phyloP scores from a whole-genome alignment of 64 coral and sea anemone genomes.

The Pocillopora damicornis region DNA sequence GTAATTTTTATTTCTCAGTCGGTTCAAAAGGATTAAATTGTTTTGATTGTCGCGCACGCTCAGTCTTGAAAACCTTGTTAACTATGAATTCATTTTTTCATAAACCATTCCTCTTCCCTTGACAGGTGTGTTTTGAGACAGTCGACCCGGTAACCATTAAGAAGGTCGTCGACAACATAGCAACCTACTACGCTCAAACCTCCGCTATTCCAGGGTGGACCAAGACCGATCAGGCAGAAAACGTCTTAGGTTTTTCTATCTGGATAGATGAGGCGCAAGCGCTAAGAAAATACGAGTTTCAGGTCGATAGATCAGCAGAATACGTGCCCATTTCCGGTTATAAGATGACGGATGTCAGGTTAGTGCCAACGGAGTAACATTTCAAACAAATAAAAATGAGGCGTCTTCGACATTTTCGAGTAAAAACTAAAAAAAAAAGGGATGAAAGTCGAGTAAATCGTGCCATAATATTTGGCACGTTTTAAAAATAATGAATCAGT shows the following conservation, averaged over 20 bases:
- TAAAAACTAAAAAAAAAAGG: too few relatives aligned
- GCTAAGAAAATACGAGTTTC: slow-evolving; percentile 82
- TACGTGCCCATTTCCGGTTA: slow-evolving; percentile 58
- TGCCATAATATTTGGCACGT: too few relatives aligned
- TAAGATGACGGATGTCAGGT: slow-evolving; percentile 64
- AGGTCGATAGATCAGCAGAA: slow-evolving; percentile 54
- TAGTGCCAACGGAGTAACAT: not conserved
- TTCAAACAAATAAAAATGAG: too few relatives aligned
- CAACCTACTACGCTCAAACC: slow-evolving; percentile 73
- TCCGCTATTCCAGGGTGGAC: slow-evolving; percentile 53
- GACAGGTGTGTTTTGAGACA: slow-evolving; percentile 74
- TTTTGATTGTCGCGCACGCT: too few relatives aligned
- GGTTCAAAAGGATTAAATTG: too few relatives aligned
- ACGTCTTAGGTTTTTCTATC: slow-evolving; percentile 65
- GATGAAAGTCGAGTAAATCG: too few relatives aligned
- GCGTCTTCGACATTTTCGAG: too few relatives aligned
- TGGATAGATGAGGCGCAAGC: slow-evolving; percentile 49
- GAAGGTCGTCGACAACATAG: slow-evolving; percentile 74
- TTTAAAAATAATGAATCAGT: too few relatives aligned
- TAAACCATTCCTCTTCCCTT: not conserved
- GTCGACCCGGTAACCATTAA: slow-evolving; percentile 65
- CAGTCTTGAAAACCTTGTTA: too few relatives aligned
- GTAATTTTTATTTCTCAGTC: too few relatives aligned
- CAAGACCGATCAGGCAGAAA: slow-evolving; percentile 37
- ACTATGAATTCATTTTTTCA: too few relatives aligned